phyloP scores from a whole-genome alignment of 2,797 vertebrate species.

The Ptychadena robeensis region DNA sequence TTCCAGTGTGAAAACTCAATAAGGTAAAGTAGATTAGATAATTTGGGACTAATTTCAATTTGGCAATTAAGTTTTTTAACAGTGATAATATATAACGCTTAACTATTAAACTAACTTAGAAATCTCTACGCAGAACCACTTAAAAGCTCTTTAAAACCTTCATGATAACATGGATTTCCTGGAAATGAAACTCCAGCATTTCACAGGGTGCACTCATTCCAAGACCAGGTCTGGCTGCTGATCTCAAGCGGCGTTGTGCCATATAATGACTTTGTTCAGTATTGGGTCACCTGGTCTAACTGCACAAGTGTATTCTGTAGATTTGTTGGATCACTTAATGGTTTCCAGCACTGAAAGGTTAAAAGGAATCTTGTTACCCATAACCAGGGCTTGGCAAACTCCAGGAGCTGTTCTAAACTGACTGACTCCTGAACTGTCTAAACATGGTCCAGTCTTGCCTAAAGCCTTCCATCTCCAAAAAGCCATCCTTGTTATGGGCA shows the following conservation, averaged over 20 bases:
- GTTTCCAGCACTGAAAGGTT: background rate
- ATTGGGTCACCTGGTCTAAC: slow-evolving; percentile 6
- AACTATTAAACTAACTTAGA: background rate
- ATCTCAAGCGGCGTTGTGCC: background rate
- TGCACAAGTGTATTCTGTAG: slow-evolving; percentile 19
- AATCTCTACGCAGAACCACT: background rate
- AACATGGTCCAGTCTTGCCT: background rate
- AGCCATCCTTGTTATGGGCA: background rate
- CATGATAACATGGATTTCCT: background rate
- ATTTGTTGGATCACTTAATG: background rate
- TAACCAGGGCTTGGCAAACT: background rate
- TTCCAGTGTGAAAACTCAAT: slow-evolving; percentile 32
- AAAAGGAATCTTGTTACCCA: background rate
- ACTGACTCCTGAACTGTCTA: background rate
- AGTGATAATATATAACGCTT: no score
- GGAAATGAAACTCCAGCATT: background rate
- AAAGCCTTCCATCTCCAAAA: no score
- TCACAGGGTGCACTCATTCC: background rate
- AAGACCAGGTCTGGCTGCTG: background rate
- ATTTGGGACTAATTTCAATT: background rate
- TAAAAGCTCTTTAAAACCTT: background rate
- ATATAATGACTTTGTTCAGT: background rate
- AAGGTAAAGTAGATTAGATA: background rate
- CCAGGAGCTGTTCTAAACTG: background rate
- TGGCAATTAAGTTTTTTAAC: no score